Conservation (phyloP, 2,113 vertebrate species). For the Stigmatopora argus region DNA sequence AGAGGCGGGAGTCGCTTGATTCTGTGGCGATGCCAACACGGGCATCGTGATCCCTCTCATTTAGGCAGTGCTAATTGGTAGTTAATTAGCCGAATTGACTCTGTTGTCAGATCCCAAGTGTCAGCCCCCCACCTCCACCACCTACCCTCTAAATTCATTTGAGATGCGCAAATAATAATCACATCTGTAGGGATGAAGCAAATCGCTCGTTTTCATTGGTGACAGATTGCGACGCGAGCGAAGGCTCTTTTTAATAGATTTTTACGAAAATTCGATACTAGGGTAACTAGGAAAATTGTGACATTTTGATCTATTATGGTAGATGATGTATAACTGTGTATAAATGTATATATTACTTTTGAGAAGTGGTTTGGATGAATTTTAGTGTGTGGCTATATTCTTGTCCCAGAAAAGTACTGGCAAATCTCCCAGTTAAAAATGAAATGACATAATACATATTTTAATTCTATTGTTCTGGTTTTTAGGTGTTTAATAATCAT, state of each 20-base stretch:
- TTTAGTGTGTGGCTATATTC: neutral
- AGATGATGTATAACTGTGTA: neutral
- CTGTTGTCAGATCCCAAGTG: conserved; percentile 83
- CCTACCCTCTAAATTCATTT: conserved; percentile 75
- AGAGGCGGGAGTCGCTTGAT: conserved; percentile 36
- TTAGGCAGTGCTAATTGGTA: conserved; percentile 93
- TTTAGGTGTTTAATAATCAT: no score
- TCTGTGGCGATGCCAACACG: conserved; percentile 73
- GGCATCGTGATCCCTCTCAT: conserved; percentile 90
- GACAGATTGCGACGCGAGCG: conserved; percentile 22
- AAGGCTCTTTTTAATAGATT: conserved; percentile 26
- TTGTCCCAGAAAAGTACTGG: no score
- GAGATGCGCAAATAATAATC: conserved; percentile 76
- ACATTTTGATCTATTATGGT: neutral
- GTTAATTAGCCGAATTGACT: conserved; percentile 97
- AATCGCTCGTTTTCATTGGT: conserved; percentile 56
- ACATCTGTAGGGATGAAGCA: conserved; percentile 50
- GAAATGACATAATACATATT: no score
- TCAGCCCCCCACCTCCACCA: conserved; percentile 64
- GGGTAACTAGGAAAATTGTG: neutral
- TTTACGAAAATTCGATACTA: neutral
- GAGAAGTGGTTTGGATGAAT: neutral
- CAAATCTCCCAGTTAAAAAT: no score
- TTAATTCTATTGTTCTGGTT: no score
- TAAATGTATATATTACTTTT: neutral